Percentiles rank a stretch among this genome's conserved stretches.
Conservation (phyloP, 23 tunicate species). For the Clavelina lepadiformis region DNA sequence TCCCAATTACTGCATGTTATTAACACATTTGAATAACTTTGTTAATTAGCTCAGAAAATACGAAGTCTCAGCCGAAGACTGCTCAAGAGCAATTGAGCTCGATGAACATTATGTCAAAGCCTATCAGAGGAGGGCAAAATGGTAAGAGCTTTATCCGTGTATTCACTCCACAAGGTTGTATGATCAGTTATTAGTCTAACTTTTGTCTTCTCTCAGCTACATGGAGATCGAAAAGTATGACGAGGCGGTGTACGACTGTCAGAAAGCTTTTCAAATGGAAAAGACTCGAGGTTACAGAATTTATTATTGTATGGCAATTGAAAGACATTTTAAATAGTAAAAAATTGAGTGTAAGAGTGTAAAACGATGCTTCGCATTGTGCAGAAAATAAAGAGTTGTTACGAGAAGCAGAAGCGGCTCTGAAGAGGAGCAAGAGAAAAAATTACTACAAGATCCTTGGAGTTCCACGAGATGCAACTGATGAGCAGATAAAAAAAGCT, state of each 20-base stretch:
- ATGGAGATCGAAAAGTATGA: constrained; percentile 60
- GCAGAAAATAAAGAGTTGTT: constrained; percentile 60
- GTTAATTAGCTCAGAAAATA: constrained; percentile 45
- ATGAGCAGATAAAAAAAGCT: constrained; percentile 82
- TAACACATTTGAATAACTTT: too few species aligned
- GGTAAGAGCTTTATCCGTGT: constrained; percentile 16
- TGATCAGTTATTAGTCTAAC: background rate
- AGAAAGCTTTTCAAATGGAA: constrained; percentile 71
- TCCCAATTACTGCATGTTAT: too few species aligned
- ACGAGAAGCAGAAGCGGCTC: constrained; percentile 46
- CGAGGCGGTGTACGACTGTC: constrained; percentile 73
- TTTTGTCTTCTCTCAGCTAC: constrained; percentile 23
- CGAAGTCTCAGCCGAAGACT: constrained; percentile 58
- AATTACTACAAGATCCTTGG: constrained; percentile 88
- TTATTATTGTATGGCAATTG: too few species aligned
- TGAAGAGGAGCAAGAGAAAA: constrained; percentile 72
- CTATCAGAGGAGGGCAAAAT: constrained; percentile 62
- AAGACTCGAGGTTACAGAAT: constrained; percentile 68
- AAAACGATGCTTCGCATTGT: background rate
- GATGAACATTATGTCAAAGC: constrained; percentile 73
- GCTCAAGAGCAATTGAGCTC: constrained; percentile 60
- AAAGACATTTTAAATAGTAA: too few species aligned
- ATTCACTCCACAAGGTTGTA: background rate
- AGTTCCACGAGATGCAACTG: constrained; percentile 53
- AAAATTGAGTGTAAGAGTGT: too few species aligned